These are phyloP conservation scores for Pelecanoides urinatrix DNA, from an alignment of 2,113 vertebrate genomes.

Conservation along the genomic window DNA sequence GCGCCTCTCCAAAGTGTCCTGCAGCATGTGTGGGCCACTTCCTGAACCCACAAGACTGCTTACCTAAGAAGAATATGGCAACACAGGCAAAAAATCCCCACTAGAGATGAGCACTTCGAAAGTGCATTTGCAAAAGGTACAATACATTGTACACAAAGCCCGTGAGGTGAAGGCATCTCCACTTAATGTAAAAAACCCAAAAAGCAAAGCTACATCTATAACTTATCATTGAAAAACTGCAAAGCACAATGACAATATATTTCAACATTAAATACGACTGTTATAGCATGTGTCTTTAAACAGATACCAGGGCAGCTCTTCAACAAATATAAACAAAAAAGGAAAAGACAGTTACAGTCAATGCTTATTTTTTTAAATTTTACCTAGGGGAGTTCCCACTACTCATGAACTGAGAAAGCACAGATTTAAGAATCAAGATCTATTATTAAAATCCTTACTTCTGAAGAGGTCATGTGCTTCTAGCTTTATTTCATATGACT, in stretches of 20 bases:
- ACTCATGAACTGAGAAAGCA: not conserved
- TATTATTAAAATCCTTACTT: not conserved
- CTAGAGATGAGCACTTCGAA: not conserved
- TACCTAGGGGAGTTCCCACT: conserved; percentile 45
- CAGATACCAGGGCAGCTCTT: conserved; percentile 20
- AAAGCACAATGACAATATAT: not conserved
- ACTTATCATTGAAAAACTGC: not conserved
- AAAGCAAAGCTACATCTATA: not conserved
- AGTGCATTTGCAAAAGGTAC: not conserved
- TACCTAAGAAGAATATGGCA: not conserved
- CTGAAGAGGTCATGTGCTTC: not conserved
- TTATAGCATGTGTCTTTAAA: conserved; percentile 25
- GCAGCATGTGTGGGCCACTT: not conserved
- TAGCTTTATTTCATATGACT: not conserved
- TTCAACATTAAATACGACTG: not conserved
- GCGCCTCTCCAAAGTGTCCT: not conserved
- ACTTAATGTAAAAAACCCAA: not conserved
- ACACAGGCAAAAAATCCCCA: not conserved
- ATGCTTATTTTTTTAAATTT: conserved; percentile 5
- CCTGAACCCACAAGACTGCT: not conserved
- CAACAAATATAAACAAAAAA: not conserved
- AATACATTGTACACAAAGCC: not conserved
- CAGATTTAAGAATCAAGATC: not conserved
- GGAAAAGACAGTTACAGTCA: conserved; percentile 46
- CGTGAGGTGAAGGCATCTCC: not conserved